phyloP scores from a whole-genome alignment of 2,113 vertebrate species.

The Alligator mississippiensis region DNA sequence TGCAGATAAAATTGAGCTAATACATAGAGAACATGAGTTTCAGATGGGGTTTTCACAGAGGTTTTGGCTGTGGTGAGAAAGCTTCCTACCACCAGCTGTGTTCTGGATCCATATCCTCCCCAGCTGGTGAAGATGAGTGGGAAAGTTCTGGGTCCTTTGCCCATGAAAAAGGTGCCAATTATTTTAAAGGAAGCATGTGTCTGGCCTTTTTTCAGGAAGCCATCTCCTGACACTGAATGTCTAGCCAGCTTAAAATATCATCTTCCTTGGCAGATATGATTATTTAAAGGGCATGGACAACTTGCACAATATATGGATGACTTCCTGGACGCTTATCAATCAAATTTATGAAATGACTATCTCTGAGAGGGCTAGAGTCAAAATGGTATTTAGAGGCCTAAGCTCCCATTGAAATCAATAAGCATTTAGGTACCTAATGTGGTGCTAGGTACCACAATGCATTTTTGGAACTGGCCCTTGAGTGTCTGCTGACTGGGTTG shows the following conservation, averaged over 20 bases:
- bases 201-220: neutral
- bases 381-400: too few relatives aligned
- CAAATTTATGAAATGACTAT: neutral
- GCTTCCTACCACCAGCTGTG: neutral
- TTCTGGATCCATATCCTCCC: neutral
- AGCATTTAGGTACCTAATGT: too few relatives aligned
- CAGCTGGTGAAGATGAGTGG: rapidly evolving
- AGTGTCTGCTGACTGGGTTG: neutral
- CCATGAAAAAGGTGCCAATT: neutral
- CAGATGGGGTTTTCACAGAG: neutral
- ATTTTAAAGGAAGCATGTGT: neutral
- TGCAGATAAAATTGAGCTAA: neutral
- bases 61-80: neutral
- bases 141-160: neutral
- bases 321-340: neutral
- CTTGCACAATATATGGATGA: neutral
- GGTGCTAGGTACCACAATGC: too few relatives aligned
- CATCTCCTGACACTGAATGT: neutral
- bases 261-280: neutral
- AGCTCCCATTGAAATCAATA: too few relatives aligned
- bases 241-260: neutral
- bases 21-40: neutral
- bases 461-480: too few relatives aligned
- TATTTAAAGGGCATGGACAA: neutral
- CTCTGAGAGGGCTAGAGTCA: too few relatives aligned